Conservation (phyloP, 2,113 vertebrate species). For the Malaclemys terrapin region DNA sequence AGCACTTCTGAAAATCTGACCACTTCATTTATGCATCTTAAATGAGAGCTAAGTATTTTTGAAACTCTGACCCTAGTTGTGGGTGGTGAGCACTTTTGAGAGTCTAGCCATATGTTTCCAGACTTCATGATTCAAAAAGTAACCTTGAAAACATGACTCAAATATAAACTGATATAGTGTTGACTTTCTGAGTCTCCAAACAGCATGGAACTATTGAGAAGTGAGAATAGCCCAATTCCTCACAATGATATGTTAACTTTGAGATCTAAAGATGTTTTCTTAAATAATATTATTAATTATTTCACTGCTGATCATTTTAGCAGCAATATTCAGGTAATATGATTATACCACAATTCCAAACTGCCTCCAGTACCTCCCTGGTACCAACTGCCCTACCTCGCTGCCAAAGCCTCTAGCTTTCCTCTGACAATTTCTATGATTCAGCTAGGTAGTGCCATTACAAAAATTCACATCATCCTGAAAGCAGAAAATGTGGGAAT, state of each 20-base stretch:
- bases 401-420: neutral
- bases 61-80: accelerated
- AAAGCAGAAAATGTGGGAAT: neutral
- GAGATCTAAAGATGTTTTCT: too few species aligned
- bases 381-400: neutral
- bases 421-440: neutral
- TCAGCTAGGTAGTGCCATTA: neutral
- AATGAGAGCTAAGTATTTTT: neutral
- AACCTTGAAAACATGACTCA: neutral
- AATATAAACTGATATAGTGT: neutral
- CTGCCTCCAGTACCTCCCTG: neutral
- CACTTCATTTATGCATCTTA: neutral
- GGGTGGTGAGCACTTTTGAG: neutral
- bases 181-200: neutral
- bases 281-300: too few species aligned
- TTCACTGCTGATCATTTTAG: neutral
- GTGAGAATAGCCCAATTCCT: neutral
- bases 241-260: neutral
- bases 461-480: neutral
- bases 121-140: neutral
- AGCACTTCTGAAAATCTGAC: neutral
- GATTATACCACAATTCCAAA: neutral
- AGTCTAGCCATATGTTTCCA: neutral
- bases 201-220: neutral
- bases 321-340: neutral